Evolutionary conservation across 1,140 invertebrate genomes (phyloP), one percentile per base, ranked within the genome.

Genomic region (Orius laevigatus): DNA sequence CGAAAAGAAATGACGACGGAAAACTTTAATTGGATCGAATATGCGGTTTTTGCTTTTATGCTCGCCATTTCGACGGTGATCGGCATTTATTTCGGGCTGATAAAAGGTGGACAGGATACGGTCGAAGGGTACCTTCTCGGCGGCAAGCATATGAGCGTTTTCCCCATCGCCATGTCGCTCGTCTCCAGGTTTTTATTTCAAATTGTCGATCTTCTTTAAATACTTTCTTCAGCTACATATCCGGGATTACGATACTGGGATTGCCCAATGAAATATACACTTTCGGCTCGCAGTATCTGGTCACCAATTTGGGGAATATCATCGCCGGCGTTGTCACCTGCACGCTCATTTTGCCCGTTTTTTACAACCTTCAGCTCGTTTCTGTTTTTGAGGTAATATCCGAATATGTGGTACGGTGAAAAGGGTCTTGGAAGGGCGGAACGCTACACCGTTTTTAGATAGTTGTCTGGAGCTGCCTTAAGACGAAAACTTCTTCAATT

Each of bases 251-350:
- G 5, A 75, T 93, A 50, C 67, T 92, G 10, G 89, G 87, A 11
- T 85, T 80, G 6, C 86, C 87, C 3, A 76, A 84, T 0, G 86
- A 92, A 66, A 81, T 89, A 54, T 91, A 90, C 61, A 80, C 79
- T 63, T 86, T 74, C 61, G 85, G 84, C 2, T 80, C 79, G 1
- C 78, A 85, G 59, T 88, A 87, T 62, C 80, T 76, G 74, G 64
- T 84, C 52, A 79, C 83, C 14, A 68, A 78, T 9, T 65, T 85
- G 25, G 71, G 77, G 1, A 71, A 79, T 36, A 57, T 71, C 8
- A 69, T 81, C 6, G 73, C 79, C 51, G 71, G 85, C 25, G 59
- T 78, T 2, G 66, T 80, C 15, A 76, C 84, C 3, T 25, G 25
- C 25, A 25, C 25, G 25, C 25, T 25, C n/a, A 25, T 25, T 25